Evolutionary conservation across 1,140 invertebrate genomes (phyloP), one percentile per base, ranked within the genome.

Genomic region (Diachasmimorpha longicaudata): DNA sequence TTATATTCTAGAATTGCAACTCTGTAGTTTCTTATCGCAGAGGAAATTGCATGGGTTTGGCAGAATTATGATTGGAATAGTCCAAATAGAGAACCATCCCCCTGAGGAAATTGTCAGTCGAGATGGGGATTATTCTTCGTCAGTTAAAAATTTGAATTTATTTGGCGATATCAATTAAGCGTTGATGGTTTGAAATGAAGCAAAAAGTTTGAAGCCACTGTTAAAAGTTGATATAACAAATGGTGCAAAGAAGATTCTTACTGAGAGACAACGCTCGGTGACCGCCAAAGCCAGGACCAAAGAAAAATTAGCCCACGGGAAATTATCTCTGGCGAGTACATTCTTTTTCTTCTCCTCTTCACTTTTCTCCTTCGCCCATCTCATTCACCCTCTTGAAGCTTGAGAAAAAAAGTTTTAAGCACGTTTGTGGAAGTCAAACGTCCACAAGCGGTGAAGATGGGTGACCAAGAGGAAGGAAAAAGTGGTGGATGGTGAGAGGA

Each of bases 281-380:
- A 39, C 46, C n/a, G 68, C 36, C 36, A 68, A 19, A 4, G 19
- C 19, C 21, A 10, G n/a, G 76, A 84, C 84, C 74, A 73, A 76
- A 70, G 48, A 78, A 78, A 76, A 85, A 85, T 85, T 83, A 81
- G 85, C 85, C 83, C 82, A 82, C 82, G 83, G 81, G 85, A 86
- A 87, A 86, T 87, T 85, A 86, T 83, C 81, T 74, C 31, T 14
- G 36, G 23, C 25, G 25, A 25, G 31, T 48, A 72, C 31, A 37
- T 72, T 37, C 16, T 72, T 72, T 70, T 77, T 72, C 66, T 72
- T 72, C 14, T 5, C 39, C 31, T 42, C 23, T 14, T 46, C 39
- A 48, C 75, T 21, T 71, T 37, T 1, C 13, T 25, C 21, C 23
- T 14, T 10, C 58, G 67, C n/a, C 19, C 67, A 44, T 68, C 11